phyloP scores from a whole-genome alignment of 2,888 invertebrate species.

The Tachina fera region DNA sequence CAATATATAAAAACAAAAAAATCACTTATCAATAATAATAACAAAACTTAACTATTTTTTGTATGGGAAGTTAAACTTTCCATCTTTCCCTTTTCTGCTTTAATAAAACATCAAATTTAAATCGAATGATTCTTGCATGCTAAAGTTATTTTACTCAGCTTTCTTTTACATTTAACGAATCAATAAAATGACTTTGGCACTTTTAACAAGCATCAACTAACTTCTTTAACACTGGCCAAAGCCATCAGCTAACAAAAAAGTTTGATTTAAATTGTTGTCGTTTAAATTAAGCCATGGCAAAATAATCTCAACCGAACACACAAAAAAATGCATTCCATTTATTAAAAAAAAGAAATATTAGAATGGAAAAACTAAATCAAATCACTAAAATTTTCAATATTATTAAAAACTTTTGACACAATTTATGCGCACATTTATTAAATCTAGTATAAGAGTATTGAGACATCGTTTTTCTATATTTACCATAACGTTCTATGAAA shows the following conservation, averaged over 20 bases:
- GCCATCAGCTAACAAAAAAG: constrained; percentile 24
- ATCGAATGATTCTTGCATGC: neutral
- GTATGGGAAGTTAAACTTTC: too few relatives aligned
- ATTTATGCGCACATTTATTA: constrained; percentile 56
- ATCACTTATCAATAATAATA: too few relatives aligned
- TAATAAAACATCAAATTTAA: constrained; percentile 3
- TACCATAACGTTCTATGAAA: constrained; percentile 10
- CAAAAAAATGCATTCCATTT: neutral
- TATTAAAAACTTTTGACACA: constrained; percentile 66
- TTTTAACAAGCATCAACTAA: constrained; percentile 29
- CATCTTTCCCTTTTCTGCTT: neutral
- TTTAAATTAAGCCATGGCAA: constrained; percentile 9
- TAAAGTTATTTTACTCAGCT: constrained; percentile 1
- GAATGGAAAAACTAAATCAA: constrained; percentile 36
- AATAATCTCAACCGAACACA: constrained; percentile 12
- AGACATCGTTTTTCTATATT: constrained; percentile 6
- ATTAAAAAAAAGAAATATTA: neutral
- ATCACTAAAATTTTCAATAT: constrained; percentile 40
- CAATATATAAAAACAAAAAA: too few relatives aligned
- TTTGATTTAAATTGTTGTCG: constrained; percentile 29
- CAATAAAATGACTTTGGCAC: constrained; percentile 44
- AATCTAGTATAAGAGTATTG: constrained; percentile 5
- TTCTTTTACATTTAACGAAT: constrained; percentile 49
- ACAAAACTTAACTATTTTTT: too few relatives aligned
- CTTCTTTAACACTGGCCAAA: constrained; percentile 41